Evolutionary conservation across 2,113 vertebrate genomes (phyloP), one percentile per base, ranked within the genome.

Genomic region (Caloenas nicobarica): DNA sequence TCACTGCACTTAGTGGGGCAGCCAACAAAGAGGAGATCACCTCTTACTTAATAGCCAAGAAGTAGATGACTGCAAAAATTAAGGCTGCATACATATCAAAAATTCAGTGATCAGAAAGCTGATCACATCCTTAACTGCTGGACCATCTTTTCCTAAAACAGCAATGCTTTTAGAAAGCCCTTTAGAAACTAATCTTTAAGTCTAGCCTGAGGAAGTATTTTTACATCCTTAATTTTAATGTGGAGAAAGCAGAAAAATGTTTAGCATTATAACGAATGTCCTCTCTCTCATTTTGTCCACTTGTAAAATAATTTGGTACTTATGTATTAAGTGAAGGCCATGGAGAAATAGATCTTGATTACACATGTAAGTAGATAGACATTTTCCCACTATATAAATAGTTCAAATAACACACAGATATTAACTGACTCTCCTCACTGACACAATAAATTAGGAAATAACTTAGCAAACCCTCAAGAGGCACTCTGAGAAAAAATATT

Each of bases 161-260:
- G 14, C 44, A 73, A 60, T 40, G 31, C 24, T 48, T 88, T 86
- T 88, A 71, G 46, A 90, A 88, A 95, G 33, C 16, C 38, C 33
- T 88, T 90, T 40, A 81, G 69, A 93, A 96, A 91, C 81, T 57
- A 86, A 36, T 90, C 72, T 86, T 34, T 58, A 92, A 74, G 86
- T 83, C 58, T 93, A 71, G 83, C 83, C 86, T 26, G 50, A 72
- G 77, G 80, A 92, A 89, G 5, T 61, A 66, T 50, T 95, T 91
- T 92, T 86, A 89, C 69, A 34, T 48, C 29, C 40, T 93, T 88
- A 44, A 65, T 87, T 93, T 84, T 61, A 93, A 88, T 85, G 72
- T 93, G 81, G 19, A 90, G 61, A 81, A 91, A 79, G n/a, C 33
- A 81, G 81, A 86, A 90, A 61, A 78, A 81, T 42, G 9, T 68